These are phyloP conservation scores for Bombus breviceps DNA, from an alignment of 1,140 invertebrate genomes.

Conservation along the genomic window DNA sequence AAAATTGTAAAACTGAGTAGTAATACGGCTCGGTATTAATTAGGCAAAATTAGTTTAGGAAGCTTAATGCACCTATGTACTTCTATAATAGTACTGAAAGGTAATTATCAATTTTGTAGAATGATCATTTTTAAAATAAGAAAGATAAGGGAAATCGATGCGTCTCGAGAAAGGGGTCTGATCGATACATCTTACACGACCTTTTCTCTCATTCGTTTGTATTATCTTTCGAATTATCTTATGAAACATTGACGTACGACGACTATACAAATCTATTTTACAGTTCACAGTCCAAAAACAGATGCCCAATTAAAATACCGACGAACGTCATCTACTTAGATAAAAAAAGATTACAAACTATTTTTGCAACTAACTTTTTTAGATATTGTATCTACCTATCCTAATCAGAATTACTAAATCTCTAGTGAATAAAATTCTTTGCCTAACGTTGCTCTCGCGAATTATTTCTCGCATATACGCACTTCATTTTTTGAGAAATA, in stretches of 20 bases:
- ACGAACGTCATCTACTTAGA: neutral
- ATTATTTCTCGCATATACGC: too few species aligned
- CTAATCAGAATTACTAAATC: too few species aligned
- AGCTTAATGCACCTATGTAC: too few species aligned
- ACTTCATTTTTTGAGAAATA: neutral
- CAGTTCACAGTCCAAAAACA: neutral
- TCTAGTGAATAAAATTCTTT: too few species aligned
- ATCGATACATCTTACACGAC: too few species aligned
- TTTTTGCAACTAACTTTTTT: neutral
- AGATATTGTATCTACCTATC: too few species aligned
- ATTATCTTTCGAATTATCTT: neutral
- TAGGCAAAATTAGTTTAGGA: too few species aligned
- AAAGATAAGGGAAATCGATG: neutral
- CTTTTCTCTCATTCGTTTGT: neutral
- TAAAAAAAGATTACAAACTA: neutral
- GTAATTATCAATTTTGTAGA: neutral
- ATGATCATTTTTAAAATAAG: neutral
- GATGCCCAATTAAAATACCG: neutral
- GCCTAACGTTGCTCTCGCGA: too few species aligned
- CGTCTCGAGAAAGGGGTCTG: neutral
- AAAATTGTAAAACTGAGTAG: too few species aligned
- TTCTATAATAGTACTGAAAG: too few species aligned
- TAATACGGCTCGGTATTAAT: too few species aligned
- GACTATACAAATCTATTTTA: neutral
- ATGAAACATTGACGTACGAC: neutral